Conservation (phyloP, 2,797 vertebrate species). For the Ambastaia sidthimunki region DNA sequence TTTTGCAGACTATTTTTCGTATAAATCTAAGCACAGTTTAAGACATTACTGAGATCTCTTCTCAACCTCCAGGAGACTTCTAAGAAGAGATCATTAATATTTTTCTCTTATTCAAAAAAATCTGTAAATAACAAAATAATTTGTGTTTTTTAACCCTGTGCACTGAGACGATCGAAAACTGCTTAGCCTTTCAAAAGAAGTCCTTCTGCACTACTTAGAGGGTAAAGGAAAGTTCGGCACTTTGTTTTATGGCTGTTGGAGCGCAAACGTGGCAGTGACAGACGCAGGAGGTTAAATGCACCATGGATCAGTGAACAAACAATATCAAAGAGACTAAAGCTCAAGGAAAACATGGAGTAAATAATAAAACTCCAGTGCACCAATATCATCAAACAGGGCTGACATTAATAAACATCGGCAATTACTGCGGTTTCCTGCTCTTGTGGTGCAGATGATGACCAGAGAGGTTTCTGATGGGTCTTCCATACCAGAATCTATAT, state of each 20-base stretch:
- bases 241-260: constrained; percentile 7
- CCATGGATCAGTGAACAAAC: constrained; percentile 18
- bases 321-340: not conserved
- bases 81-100: too few species aligned
- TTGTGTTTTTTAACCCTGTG: not conserved
- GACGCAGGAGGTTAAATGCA: constrained; percentile 16
- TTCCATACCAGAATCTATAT: not conserved
- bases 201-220: not conserved
- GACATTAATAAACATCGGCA: constrained; percentile 2
- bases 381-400: not conserved
- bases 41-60: too few species aligned
- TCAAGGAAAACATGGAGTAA: constrained; percentile 26
- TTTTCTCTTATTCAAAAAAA: too few species aligned
- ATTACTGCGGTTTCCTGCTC: not conserved
- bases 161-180: not conserved
- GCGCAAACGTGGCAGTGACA: constrained; percentile 20
- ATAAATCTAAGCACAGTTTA: too few species aligned
- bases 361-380: not conserved
- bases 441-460: not conserved
- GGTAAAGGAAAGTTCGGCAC: constrained; percentile 16
- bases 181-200: not conserved
- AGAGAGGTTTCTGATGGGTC: not conserved
- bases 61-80: too few species aligned
- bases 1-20: too few species aligned
- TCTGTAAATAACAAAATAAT: too few species aligned